A percentile compares a stretch with the other conserved stretches of the same genome.
phyloP scores from a whole-genome alignment of 1,140 invertebrate genomes.

The Wasmannia auropunctata region DNA sequence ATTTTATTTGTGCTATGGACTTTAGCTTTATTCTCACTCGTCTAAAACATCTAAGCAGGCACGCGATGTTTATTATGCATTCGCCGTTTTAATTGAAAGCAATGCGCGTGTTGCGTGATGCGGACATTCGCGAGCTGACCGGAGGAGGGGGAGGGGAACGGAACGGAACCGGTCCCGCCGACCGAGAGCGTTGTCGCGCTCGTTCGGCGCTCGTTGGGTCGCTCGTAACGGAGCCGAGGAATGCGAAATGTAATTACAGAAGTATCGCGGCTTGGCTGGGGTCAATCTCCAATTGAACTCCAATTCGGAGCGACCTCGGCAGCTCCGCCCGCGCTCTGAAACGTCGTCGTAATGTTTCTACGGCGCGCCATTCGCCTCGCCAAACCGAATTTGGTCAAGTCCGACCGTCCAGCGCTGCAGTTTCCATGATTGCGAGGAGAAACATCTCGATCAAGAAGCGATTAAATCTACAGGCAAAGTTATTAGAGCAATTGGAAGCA shows the following conservation, averaged over 20 bases:
- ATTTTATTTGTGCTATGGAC: not conserved
- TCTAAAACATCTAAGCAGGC: not conserved
- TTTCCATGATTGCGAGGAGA: slow-evolving; percentile 10
- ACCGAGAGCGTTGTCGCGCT: slow-evolving; percentile 64
- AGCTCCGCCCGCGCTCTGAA: slow-evolving; percentile 33
- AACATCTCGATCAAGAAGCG: slow-evolving; percentile 11
- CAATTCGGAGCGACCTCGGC: slow-evolving; percentile 65
- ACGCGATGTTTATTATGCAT: slow-evolving; percentile 33
- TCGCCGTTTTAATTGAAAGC: slow-evolving; percentile 49
- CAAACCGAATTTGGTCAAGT: slow-evolving; percentile 66
- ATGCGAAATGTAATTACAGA: slow-evolving; percentile 76
- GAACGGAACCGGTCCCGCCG: slow-evolving; percentile 64
- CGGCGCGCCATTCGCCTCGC: not conserved
- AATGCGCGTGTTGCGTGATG: slow-evolving; percentile 28
- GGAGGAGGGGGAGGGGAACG: too few species aligned
- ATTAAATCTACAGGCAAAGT: not conserved
- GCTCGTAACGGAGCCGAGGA: slow-evolving; percentile 73
- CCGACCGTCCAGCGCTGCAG: not conserved
- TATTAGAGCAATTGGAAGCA: not conserved
- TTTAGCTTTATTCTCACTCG: not conserved
- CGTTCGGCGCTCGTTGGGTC: slow-evolving; percentile 65
- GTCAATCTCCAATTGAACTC: slow-evolving; percentile 76
- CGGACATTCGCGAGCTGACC: slow-evolving; percentile 29
- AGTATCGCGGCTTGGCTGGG: slow-evolving; percentile 73
- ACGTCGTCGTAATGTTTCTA: slow-evolving; percentile 25